A percentile compares a stretch with the other conserved stretches of the same genome.
phyloP scores from a whole-genome alignment of 2,888 invertebrate species.

The Caenorhabditis auriculariae region DNA sequence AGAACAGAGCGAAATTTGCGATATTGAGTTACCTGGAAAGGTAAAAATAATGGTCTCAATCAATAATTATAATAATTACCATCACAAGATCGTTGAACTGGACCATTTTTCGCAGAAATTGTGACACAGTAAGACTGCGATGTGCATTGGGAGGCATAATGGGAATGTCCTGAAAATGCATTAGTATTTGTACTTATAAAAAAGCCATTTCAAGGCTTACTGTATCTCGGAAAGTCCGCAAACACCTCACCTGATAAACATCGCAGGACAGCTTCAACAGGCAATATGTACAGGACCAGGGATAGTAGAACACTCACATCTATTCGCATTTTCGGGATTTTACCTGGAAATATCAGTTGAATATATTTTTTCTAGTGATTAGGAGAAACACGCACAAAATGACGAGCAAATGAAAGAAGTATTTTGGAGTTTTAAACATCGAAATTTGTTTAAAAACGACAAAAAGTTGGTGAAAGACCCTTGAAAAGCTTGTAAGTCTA shows the following conservation, averaged over 20 bases:
- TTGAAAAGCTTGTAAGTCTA: no score
- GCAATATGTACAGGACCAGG: no score
- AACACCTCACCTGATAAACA: conserved; percentile 21
- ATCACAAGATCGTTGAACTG: conserved; percentile 32
- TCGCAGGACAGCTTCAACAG: conserved; percentile 6
- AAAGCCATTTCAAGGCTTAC: not conserved
- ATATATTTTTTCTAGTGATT: no score
- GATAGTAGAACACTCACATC: no score
- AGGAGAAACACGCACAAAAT: no score
- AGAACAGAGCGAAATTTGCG: conserved; percentile 35
- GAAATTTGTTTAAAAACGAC: no score
- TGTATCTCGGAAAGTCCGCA: not conserved
- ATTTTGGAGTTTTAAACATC: no score
- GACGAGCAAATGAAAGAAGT: no score
- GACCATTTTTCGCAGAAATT: conserved; percentile 26
- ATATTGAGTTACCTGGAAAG: conserved; percentile 32
- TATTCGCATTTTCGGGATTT: no score
- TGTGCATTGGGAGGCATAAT: conserved; percentile 27
- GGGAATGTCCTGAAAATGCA: conserved; percentile 18
- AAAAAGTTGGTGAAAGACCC: no score
- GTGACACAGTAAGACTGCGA: conserved; percentile 35
- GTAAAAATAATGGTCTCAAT: not conserved
- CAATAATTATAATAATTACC: conserved; percentile 10
- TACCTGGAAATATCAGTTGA: no score
- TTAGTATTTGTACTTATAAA: not conserved